These are phyloP conservation scores for Pediacus dermestoides DNA, from an alignment of 2,888 invertebrate genomes.

Conservation along the genomic window DNA sequence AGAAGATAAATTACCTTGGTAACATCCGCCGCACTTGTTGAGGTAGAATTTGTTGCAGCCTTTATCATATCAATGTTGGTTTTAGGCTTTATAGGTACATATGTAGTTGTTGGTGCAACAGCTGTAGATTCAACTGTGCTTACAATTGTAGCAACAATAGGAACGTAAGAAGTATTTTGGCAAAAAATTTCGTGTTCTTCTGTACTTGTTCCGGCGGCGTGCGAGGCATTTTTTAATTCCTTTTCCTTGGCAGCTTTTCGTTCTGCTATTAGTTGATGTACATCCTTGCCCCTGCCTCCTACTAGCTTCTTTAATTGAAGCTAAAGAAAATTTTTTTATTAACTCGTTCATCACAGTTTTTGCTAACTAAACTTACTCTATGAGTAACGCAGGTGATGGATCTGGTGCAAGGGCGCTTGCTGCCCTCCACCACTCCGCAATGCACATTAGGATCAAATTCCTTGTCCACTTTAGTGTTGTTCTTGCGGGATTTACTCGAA, in stretches of 20 bases:
- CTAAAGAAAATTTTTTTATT: conserved; percentile 25
- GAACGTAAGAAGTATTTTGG: conserved; percentile 34
- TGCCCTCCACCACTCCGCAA: conserved; percentile 72
- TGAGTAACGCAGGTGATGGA: conserved; percentile 62
- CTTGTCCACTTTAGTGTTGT: conserved; percentile 30
- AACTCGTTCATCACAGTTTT: too few relatives aligned
- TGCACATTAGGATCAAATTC: conserved; percentile 81
- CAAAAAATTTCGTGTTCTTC: conserved; percentile 32
- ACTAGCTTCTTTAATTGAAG: conserved; percentile 40
- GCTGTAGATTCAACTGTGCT: conserved; percentile 25
- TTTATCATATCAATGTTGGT: conserved; percentile 18
- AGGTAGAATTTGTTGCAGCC: conserved; percentile 26
- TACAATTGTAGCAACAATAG: conserved; percentile 30
- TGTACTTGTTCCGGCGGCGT: conserved; percentile 25
- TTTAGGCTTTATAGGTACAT: conserved; percentile 26
- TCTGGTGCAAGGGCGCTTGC: conserved; percentile 72
- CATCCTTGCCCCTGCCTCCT: conserved; percentile 40
- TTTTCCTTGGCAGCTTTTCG: conserved; percentile 41
- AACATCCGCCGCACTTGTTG: conserved; percentile 24
- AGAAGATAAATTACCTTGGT: too few relatives aligned
- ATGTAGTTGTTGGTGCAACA: conserved; percentile 23
- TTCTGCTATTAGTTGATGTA: conserved; percentile 39
- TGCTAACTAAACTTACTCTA: conserved; percentile 33
- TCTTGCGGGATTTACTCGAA: conserved; percentile 30
- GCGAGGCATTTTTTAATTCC: conserved; percentile 26